These are phyloP conservation scores for Cygnus olor DNA, from an alignment of 2,797 vertebrate genomes.

Conservation along the genomic window DNA sequence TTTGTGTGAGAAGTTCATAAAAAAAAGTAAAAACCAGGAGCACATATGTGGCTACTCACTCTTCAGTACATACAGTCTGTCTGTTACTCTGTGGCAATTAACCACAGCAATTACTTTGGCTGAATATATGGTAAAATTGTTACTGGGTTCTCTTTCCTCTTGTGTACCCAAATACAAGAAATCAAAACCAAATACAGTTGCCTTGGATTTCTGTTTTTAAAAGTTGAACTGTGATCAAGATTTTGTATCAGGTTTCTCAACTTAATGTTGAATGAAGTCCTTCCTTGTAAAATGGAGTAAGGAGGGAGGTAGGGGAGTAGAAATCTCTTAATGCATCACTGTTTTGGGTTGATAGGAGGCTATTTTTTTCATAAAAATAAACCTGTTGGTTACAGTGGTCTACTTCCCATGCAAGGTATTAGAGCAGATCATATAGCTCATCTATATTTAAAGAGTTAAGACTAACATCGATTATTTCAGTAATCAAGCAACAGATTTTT, in stretches of 20 bases:
- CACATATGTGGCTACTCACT: fast-evolving
- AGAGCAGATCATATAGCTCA: not conserved
- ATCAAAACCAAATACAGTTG: not conserved
- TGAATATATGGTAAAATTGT: not conserved
- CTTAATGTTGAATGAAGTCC: not conserved
- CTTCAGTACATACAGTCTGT: fast-evolving
- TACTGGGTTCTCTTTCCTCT: not conserved
- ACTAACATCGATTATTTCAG: not conserved
- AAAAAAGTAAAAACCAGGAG: not conserved
- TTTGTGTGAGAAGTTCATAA: not conserved
- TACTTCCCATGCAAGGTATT: not conserved
- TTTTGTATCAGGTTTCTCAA: not conserved
- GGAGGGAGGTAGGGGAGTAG: not conserved
- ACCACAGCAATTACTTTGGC: fast-evolving
- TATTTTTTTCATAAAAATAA: not conserved
- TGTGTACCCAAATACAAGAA: not conserved
- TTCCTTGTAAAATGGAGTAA: not conserved
- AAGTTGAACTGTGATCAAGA: not conserved
- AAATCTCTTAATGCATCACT: not conserved
- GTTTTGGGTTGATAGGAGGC: fast-evolving
- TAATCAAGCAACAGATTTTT: not conserved
- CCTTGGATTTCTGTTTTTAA: not conserved
- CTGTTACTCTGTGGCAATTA: not conserved
- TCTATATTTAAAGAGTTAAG: too few relatives aligned
- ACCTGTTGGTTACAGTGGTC: not conserved